Evolutionary conservation across 2,113 vertebrate genomes (phyloP), one percentile per base, ranked within the genome.

Genomic region (Cyprinodon tularosa): DNA sequence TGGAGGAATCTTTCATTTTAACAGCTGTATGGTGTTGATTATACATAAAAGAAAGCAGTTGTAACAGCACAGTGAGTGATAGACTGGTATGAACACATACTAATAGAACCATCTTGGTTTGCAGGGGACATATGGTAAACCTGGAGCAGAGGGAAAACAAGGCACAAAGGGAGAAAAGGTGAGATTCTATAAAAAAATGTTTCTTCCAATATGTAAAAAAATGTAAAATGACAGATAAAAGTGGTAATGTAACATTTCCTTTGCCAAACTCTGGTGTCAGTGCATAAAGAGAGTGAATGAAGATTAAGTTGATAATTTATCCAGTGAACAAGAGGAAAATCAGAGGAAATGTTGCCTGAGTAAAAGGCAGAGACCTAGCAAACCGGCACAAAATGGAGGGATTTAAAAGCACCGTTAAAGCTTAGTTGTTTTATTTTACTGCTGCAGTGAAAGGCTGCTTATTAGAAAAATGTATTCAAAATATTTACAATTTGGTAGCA

Each of bases 101-200:
- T 64, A 12, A 48, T 1, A 60, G 29, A 29, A 36, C 50, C 50
- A n/a, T 75, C 4, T 72, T 57, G 3, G 45, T 66, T 81, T 82
- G 45, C 77, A 97, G 96, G 96, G 96, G 12, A 48, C 47, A 10
- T 78, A 45, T 8, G 96, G 96, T 71, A 84, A 62, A 65, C 83
- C 72, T 0, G 96, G 96, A 17, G 82, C 85, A 6, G 93, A 93
- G 83, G 96, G 96, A 39, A 88, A 87, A 66, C 90, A 84, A 37
- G 96, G 95, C 22, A 1, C 2, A 10, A 95, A 94, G 86, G 96
- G 96, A 87, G 93, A 95, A 11, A 96, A 96, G 95, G 96, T 97
- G 90, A 90, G 63, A 62, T 66, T 4, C 3, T 71, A 12, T 39
- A 39, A 17, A 15, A 14, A 37, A 3, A 14, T 22, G 10, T 29